A percentile compares a stretch with the other conserved stretches of the same genome.
phyloP scores from a whole-genome alignment of 2,797 vertebrate species.

The Malacoraja senta region DNA sequence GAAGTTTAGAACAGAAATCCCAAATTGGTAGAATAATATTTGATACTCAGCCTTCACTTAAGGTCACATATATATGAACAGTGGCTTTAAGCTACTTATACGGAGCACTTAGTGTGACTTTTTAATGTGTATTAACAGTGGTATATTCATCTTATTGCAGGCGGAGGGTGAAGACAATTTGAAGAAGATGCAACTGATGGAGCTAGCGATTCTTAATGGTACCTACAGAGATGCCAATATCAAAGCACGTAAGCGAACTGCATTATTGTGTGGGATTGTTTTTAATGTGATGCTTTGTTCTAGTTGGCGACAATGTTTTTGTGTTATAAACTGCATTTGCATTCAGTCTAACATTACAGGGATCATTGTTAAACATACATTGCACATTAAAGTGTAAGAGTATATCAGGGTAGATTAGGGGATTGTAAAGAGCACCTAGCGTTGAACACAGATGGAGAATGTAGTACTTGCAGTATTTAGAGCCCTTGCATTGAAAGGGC shows the following conservation, averaged over 20 bases:
- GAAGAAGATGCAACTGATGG: constrained; percentile 79
- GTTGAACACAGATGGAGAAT: too few relatives aligned
- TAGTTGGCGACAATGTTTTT: neutral
- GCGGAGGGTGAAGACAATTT: constrained; percentile 74
- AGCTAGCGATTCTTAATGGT: constrained; percentile 71
- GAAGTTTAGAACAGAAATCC: too few relatives aligned
- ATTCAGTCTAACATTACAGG: neutral
- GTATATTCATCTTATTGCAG: constrained; percentile 45
- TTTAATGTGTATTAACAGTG: neutral
- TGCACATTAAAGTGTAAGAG: neutral
- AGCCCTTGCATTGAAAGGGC: too few relatives aligned
- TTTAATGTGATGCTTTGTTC: neutral
- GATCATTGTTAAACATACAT: neutral
- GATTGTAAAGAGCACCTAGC: neutral
- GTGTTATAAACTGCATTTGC: neutral
- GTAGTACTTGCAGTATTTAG: too few relatives aligned
- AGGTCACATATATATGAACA: too few relatives aligned
- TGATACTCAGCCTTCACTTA: neutral
- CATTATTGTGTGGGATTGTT: constrained; percentile 30
- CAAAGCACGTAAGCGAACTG: constrained; percentile 65
- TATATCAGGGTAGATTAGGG: neutral
- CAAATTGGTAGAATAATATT: neutral
- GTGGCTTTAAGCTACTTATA: neutral
- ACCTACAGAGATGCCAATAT: constrained; percentile 76
- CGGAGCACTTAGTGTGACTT: neutral